Base-by-base conservation (phyloP, 1,140 invertebrate genomes). In the Coenobita brevimanus region DNA sequence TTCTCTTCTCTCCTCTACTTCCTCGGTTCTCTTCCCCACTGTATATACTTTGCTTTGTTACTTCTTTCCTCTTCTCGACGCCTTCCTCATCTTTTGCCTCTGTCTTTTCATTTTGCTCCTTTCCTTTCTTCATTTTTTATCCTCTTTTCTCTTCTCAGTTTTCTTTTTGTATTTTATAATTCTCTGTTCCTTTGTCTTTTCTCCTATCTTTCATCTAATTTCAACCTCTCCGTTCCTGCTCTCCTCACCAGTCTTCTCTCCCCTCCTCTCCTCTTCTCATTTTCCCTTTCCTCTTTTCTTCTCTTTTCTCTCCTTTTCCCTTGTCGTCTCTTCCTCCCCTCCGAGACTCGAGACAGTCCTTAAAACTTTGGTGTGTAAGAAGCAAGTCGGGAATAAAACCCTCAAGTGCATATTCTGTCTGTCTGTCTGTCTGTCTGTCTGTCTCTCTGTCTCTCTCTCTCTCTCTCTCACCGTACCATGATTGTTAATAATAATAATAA, bases 281-380 rank as follows among this genome's bases (percentile, higher is more conserved):
- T 69, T 36, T 27, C n/a, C 21, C n/a, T 21, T 27, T 27, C n/a
- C 24, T 17, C 21, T 27, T 27, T 38, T 71, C 30, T 71, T 38
- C 41, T 38, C 41, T 21, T 71, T 30, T 64, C 21, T 64, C 62
- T 64, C 21, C 33, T 38, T 71, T 21, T 71, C 67, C 41, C 67
- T 71, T 38, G 13, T 8, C n/a, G 33, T 27, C 30, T 27, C 24
- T 33, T 27, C 67, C 24, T 33, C 13, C 30, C 21, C 41, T 71
- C 67, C 33, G 67, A 71, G 67, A 38, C 67, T 1, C 8, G 67
- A 21, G 67, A 71, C 67, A 33, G 33, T 71, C 41, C 67, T 71
- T 71, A 71, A 71, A 71, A 71, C 67, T 71, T 71, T n/a, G 67
- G 13, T 71, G 67, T 71, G 13, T 33, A 38, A 38, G 67, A 71